These are phyloP conservation scores for Amphiduros pacificus DNA, from an alignment of 2,888 invertebrate genomes.

Conservation along the genomic window DNA sequence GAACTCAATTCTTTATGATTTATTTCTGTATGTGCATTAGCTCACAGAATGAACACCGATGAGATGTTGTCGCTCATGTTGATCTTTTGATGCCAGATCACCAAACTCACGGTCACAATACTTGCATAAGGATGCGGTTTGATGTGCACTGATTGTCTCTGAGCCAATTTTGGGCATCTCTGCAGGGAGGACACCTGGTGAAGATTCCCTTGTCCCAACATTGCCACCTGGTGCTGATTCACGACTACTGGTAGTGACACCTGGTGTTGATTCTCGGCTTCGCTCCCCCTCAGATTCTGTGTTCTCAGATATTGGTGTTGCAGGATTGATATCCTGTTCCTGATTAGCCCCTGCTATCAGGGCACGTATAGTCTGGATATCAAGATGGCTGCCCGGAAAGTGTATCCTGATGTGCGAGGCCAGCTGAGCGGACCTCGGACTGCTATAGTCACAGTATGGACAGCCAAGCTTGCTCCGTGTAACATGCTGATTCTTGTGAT, in stretches of 20 bases:
- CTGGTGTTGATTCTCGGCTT: not conserved
- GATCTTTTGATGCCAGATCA: not conserved
- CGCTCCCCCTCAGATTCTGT: not conserved
- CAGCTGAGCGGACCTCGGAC: slow-evolving; percentile 34
- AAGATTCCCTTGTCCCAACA: too few relatives aligned
- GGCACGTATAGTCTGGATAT: not conserved
- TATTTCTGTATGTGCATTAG: too few relatives aligned
- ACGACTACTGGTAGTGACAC: too few relatives aligned
- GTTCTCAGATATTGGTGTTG: not conserved
- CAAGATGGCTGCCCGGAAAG: slow-evolving; percentile 34
- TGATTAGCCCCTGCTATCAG: not conserved
- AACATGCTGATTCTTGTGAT: slow-evolving; percentile 40
- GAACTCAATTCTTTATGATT: too few relatives aligned
- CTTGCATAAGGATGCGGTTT: not conserved
- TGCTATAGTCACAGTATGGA: slow-evolving; percentile 48
- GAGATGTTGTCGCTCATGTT: not conserved
- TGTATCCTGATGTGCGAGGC: slow-evolving; percentile 42
- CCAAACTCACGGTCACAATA: slow-evolving; percentile 3
- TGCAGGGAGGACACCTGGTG: too few relatives aligned
- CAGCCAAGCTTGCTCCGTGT: slow-evolving; percentile 35
- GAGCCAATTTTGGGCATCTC: too few relatives aligned
- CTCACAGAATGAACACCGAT: not conserved
- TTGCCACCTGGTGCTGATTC: too few relatives aligned
- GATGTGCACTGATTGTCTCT: too few relatives aligned
- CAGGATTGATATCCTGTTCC: not conserved